Conservation (phyloP, 2,888 invertebrate species). For the Patella ulyssiponensis region DNA sequence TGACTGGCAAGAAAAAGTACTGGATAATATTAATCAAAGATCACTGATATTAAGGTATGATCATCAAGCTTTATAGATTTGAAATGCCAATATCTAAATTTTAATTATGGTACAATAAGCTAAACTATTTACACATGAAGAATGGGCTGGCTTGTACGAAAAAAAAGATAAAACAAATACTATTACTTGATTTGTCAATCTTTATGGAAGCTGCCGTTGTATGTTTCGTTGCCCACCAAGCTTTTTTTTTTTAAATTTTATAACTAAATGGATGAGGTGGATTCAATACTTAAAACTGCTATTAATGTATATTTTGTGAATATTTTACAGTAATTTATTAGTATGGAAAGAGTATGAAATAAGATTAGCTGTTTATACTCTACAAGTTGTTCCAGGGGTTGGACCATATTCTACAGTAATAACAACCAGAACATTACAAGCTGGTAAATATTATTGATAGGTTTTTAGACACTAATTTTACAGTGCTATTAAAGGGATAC, state of each 20-base stretch:
- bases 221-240: no score
- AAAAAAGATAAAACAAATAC: no score
- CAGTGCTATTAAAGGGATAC: no score
- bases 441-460: slow-evolving; percentile 33
- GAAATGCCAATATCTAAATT: not conserved
- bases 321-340: slow-evolving; percentile 46
- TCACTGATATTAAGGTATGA: slow-evolving; percentile 27
- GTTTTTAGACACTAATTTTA: no score
- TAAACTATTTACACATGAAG: no score
- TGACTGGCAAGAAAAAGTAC: slow-evolving; percentile 24
- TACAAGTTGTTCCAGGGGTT: slow-evolving; percentile 44
- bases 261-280: no score
- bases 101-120: not conserved
- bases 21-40: slow-evolving; percentile 14
- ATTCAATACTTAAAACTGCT: not conserved
- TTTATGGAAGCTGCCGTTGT: no score
- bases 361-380: slow-evolving; percentile 51
- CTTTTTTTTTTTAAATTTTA: no score
- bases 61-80: no score
- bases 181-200: no score
- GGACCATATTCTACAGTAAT: slow-evolving; percentile 51
- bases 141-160: no score
- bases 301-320: not conserved
- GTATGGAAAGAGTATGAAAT: slow-evolving; percentile 56
- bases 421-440: slow-evolving; percentile 46